These are phyloP conservation scores for Catharus fuscescens DNA, from an alignment of 2,113 vertebrate genomes.

Conservation along the genomic window DNA sequence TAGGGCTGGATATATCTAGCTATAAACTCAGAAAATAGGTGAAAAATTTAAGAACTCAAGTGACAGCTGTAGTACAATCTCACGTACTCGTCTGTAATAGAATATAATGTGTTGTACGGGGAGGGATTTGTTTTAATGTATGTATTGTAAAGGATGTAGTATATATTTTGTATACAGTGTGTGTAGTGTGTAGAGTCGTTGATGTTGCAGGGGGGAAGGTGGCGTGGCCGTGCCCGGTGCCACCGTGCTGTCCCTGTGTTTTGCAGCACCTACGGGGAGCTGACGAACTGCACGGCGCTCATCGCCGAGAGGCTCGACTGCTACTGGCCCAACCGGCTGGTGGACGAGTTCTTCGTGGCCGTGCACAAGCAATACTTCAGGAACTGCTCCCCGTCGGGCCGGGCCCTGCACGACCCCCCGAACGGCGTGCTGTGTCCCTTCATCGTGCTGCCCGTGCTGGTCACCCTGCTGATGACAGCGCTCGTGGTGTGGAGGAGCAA, in stretches of 20 bases:
- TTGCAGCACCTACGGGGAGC: constrained; percentile 79
- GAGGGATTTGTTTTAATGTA: neutral
- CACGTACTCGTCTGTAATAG: neutral
- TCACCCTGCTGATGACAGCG: constrained; percentile 88
- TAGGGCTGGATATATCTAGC: neutral
- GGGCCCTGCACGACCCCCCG: constrained; percentile 85
- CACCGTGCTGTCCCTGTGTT: neutral
- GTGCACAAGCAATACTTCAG: constrained; percentile 89
- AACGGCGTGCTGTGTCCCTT: constrained; percentile 87
- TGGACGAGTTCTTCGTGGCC: constrained; percentile 89
- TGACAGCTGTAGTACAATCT: neutral
- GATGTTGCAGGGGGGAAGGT: accelerated
- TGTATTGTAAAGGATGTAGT: accelerated
- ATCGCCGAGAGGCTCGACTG: constrained; percentile 81
- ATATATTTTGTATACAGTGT: too few species aligned
- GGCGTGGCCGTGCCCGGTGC: accelerated
- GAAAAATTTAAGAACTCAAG: accelerated
- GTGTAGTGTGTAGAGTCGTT: neutral
- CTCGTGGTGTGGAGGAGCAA: constrained; percentile 95
- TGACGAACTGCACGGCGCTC: constrained; percentile 88
- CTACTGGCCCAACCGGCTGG: constrained; percentile 89
- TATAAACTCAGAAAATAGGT: neutral
- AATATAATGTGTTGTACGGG: too few species aligned
- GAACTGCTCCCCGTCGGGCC: constrained; percentile 83
- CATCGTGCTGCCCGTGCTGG: constrained; percentile 83